Evolutionary conservation across 2,113 vertebrate species (phyloP).

Genomic region (Misgurnus anguillicaudatus): DNA sequence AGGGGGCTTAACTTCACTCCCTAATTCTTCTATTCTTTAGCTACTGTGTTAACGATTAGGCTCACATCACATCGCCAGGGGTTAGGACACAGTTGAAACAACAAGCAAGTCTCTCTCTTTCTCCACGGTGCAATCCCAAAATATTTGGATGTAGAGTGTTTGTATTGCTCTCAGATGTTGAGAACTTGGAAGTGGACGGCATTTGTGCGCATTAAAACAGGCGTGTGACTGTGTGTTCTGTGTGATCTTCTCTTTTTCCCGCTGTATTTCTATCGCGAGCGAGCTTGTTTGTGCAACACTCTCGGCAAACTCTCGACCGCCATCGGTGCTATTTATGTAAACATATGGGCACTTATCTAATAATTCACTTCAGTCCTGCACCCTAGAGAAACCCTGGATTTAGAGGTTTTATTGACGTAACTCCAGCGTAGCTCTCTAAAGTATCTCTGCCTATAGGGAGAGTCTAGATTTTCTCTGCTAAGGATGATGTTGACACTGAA

Average conservation of each 20-base stretch:
- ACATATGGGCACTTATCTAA: slow-evolving; percentile 54
- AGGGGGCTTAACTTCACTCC: slow-evolving; percentile 33
- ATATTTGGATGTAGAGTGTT: slow-evolving; percentile 40
- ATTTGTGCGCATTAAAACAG: slow-evolving; percentile 18
- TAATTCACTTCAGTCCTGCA: slow-evolving; percentile 13
- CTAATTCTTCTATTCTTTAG: slow-evolving; percentile 31
- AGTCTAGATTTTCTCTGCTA: not conserved
- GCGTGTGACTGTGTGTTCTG: slow-evolving; percentile 11
- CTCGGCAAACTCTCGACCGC: slow-evolving; percentile 50
- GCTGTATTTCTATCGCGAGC: slow-evolving; percentile 40
- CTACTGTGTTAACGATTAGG: slow-evolving; percentile 42
- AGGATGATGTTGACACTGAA: not conserved
- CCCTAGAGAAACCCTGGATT: slow-evolving; percentile 16
- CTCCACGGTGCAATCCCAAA: slow-evolving; percentile 19
- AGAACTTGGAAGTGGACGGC: slow-evolving; percentile 29
- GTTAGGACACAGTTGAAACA: slow-evolving; percentile 38
- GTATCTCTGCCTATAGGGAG: not conserved
- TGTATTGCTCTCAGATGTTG: slow-evolving; percentile 43
- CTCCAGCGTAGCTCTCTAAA: not conserved
- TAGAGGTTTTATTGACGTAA: not conserved
- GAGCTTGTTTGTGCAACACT: slow-evolving; percentile 53
- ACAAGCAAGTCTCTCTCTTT: slow-evolving; percentile 1
- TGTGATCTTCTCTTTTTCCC: slow-evolving; percentile 41
- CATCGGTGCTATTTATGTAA: slow-evolving; percentile 51
- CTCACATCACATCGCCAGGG: slow-evolving; percentile 28